Evolutionary conservation across 1,140 invertebrate genomes (phyloP).

Genomic region (Ctenoplectra terminalis): DNA sequence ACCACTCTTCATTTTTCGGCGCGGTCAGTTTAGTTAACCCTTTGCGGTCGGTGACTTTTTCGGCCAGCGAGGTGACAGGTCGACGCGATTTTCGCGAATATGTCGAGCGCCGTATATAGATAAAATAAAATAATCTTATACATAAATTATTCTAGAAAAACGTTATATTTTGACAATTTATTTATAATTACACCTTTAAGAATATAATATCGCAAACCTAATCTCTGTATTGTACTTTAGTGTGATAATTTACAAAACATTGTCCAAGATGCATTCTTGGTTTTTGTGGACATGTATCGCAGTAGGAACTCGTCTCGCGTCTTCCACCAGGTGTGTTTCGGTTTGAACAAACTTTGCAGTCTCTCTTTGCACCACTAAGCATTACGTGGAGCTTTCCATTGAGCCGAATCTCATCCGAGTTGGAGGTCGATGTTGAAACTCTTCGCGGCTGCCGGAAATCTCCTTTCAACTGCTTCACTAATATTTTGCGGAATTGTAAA

Average conservation of each 20-base stretch:
- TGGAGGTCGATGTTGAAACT: no score
- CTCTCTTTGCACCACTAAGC: no score
- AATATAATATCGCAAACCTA: no score
- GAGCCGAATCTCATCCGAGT: no score
- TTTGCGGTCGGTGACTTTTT: neutral
- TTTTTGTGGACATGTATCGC: conserved; percentile 40
- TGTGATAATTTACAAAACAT: conserved; percentile 40
- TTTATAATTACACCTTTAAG: no score
- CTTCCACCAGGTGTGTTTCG: conserved; percentile 24
- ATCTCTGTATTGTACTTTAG: conserved; percentile 1
- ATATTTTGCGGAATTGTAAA: conserved; percentile 24
- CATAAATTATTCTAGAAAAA: no score
- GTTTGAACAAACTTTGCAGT: conserved; percentile 29
- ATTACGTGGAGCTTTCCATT: no score
- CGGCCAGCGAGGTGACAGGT: neutral
- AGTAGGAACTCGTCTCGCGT: conserved; percentile 17
- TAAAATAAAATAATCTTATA: no score
- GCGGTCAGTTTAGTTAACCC: no score
- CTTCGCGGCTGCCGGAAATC: no score
- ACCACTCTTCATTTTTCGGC: no score
- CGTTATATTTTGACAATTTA: no score
- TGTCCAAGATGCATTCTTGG: conserved; percentile 42
- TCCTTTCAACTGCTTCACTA: conserved; percentile 14
- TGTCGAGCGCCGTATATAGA: neutral
- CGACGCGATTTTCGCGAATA: conserved; percentile 3